phyloP scores from a whole-genome alignment of 2,888 invertebrate genomes.

The Drosophila kuntzei region DNA sequence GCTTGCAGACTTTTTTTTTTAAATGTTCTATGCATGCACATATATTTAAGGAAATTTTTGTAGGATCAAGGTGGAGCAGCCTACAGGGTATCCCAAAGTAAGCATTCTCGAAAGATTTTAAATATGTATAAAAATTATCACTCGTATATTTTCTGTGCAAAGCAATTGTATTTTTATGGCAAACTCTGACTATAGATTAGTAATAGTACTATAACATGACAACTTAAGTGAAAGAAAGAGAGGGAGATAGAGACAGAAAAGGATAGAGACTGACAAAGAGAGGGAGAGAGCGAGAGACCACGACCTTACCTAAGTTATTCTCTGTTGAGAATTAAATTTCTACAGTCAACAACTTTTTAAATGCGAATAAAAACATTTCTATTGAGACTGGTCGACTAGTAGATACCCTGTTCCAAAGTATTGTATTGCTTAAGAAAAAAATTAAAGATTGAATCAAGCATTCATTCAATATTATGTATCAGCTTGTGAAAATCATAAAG shows the following conservation, averaged over 20 bases:
- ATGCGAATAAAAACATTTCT: too few species aligned
- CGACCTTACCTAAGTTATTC: background rate
- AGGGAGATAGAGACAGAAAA: background rate
- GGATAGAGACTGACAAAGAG: background rate
- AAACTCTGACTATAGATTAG: background rate
- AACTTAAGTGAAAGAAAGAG: background rate
- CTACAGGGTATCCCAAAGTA: background rate
- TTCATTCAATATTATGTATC: too few species aligned
- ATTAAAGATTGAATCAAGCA: too few species aligned
- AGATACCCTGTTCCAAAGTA: too few species aligned
- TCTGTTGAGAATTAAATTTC: background rate
- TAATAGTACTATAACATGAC: background rate
- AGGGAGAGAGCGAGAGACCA: background rate
- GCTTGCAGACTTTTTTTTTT: too few species aligned
- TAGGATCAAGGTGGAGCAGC: too few species aligned
- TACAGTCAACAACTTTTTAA: too few species aligned
- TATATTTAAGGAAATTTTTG: too few species aligned
- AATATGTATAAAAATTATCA: background rate
- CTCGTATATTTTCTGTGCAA: background rate
- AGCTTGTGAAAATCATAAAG: too few species aligned
- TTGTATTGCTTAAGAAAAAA: too few species aligned
- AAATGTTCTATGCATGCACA: too few species aligned
- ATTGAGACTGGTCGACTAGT: too few species aligned
- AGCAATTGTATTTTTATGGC: background rate
- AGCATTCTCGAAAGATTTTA: background rate